Evolutionary conservation across 2,888 invertebrate genomes (phyloP).

Genomic region (Cartodere bifasciata): DNA sequence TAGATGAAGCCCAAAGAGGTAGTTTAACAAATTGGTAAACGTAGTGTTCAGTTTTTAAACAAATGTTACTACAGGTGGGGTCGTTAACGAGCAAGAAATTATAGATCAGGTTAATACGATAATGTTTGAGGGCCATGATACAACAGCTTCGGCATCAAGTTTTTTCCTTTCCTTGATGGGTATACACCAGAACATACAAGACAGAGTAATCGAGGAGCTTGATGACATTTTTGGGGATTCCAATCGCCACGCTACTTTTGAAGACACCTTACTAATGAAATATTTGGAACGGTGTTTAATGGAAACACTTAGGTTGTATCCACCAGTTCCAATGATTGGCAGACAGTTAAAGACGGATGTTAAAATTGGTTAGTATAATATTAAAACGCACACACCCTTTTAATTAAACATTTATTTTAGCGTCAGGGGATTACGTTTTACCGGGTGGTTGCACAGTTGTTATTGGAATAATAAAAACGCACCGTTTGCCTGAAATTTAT

Average conservation of each 20-base stretch:
- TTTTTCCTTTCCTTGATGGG: slow-evolving; percentile 71
- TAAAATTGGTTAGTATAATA: slow-evolving; percentile 42
- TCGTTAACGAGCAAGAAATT: slow-evolving; percentile 3
- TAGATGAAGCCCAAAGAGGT: slow-evolving; percentile 75
- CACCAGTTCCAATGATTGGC: slow-evolving; percentile 69
- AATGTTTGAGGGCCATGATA: slow-evolving; percentile 58
- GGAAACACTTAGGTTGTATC: slow-evolving; percentile 68
- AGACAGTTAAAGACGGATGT: slow-evolving; percentile 59
- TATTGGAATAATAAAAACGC: slow-evolving; percentile 53
- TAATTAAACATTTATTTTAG: slow-evolving; percentile 28
- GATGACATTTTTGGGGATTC: slow-evolving; percentile 65
- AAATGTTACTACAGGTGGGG: too few species aligned
- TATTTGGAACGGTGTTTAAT: slow-evolving; percentile 69
- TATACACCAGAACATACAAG: slow-evolving; percentile 58
- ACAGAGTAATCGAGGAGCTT: slow-evolving; percentile 59
- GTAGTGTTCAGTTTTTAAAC: too few species aligned
- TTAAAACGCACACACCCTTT: slow-evolving; percentile 2
- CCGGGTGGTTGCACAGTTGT: slow-evolving; percentile 59
- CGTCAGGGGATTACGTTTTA: slow-evolving; percentile 49
- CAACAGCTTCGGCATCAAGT: slow-evolving; percentile 70
- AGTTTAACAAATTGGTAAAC: too few species aligned
- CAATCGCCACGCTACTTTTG: slow-evolving; percentile 63
- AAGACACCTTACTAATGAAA: slow-evolving; percentile 77
- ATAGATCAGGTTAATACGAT: background rate
- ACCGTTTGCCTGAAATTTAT: slow-evolving; percentile 59